Evolutionary conservation across 64 coral and sea anemone species (phyloP), one percentile per base, ranked within the genome.

Genomic region (Astreopora myriophthalma): DNA sequence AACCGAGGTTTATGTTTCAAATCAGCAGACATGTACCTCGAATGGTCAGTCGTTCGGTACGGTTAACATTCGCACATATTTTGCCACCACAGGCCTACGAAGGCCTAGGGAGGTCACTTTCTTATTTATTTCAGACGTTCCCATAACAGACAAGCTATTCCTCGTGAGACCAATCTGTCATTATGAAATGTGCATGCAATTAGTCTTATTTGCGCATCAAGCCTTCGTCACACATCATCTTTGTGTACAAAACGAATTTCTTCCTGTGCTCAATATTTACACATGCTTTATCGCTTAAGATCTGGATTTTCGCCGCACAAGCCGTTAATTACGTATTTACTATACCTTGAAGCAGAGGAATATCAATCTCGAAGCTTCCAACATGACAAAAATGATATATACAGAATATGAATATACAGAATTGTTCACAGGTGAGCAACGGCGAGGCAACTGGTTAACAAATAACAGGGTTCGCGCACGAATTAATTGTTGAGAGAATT

Each of bases 141-240:
- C 5, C 4, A 24, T 64, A 64, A 64, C 61, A 11, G 75, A 55
- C 75, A 51, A 29, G 79, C 33, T 31, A 23, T n/a, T 62, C 48
- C 55, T 51, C 25, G 4, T 30, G 13, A 51, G 75, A 78, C 79
- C 35, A 19, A 65, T 10, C 31, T 83, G 55, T 64, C 79, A 65
- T 5, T 28, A 38, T 37, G 32, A 83, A 78, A 78, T 78, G 46
- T 55, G 75, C 10, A 51, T 78, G 48, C 75, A 52, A 78, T 78
- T n/a, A n/a, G n/a, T n/a, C n/a, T n/a, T 83, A 83, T 83, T 80
- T 36, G n/a, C 79, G 34, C 57, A 65, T 32, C 79, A 39, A 82
- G 79, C 19, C 31, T 6, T 25, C 31, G 52, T 83, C 79, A 64
- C 52, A 78, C 40, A 34, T 64, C 68, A 61, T 20, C 1, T 34